Percentiles rank a stretch among this genome's conserved stretches.
These are phyloP conservation scores for Adelphocoris suturalis DNA, from an alignment of 2,888 invertebrate species.

Conservation along the genomic window DNA sequence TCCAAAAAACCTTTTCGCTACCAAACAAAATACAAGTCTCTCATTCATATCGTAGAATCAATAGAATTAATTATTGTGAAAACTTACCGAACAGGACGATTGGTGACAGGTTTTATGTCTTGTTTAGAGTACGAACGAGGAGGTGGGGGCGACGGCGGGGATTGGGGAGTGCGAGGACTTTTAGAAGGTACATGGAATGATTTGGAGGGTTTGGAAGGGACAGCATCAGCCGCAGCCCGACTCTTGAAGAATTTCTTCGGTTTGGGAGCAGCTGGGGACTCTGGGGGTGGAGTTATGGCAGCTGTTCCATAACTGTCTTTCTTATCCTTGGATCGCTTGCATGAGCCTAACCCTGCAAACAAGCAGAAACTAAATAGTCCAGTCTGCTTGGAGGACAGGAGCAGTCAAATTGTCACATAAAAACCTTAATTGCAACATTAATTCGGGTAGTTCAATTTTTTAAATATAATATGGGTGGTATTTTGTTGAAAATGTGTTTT, in stretches of 20 bases:
- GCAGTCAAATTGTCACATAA: neutral
- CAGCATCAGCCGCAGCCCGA: conserved; percentile 82
- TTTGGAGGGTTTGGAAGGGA: conserved; percentile 69
- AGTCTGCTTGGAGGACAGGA: too few relatives aligned
- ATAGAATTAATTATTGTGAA: too few relatives aligned
- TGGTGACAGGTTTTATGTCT: conserved; percentile 64
- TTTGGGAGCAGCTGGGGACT: conserved; percentile 80
- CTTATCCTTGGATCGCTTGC: conserved; percentile 47
- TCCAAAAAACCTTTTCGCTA: too few relatives aligned
- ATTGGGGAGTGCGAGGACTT: conserved; percentile 65
- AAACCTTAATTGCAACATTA: neutral
- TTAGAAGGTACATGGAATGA: conserved; percentile 70
- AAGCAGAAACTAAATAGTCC: neutral
- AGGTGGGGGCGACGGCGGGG: conserved; percentile 67
- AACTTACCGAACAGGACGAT: conserved; percentile 70
- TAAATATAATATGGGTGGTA: too few relatives aligned
- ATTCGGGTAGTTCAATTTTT: too few relatives aligned
- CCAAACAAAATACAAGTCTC: too few relatives aligned
- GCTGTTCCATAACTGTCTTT: conserved; percentile 61
- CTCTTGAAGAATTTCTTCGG: conserved; percentile 95
- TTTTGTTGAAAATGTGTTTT: too few relatives aligned
- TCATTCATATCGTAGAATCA: too few relatives aligned
- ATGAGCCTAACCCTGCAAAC: conserved; percentile 43
- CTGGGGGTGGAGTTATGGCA: conserved; percentile 62
- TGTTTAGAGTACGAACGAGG: conserved; percentile 73